phyloP scores from a whole-genome alignment of 2,888 invertebrate species.

The Eretmocerus hayati region DNA sequence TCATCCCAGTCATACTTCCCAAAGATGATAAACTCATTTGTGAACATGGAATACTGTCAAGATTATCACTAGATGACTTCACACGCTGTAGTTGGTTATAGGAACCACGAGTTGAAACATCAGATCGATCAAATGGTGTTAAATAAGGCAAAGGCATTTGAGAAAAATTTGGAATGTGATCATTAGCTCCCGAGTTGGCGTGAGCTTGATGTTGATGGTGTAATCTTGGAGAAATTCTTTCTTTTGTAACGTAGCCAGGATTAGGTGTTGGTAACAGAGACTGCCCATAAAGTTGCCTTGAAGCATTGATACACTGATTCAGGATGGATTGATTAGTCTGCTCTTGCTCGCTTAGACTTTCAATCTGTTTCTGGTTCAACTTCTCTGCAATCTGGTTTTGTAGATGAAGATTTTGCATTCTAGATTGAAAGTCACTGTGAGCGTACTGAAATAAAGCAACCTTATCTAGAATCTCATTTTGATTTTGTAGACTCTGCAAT shows the following conservation, averaged over 20 bases:
- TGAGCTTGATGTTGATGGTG: conserved; percentile 25
- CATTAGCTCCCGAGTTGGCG: conserved; percentile 24
- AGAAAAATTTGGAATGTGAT: conserved; percentile 35
- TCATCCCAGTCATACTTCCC: conserved; percentile 32
- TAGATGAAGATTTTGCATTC: conserved; percentile 36
- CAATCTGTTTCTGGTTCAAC: conserved; percentile 26
- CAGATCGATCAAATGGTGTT: conserved; percentile 39
- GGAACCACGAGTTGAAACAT: conserved; percentile 32
- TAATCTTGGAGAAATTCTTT: conserved; percentile 37
- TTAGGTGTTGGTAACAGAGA: conserved; percentile 29
- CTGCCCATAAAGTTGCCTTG: conserved; percentile 26
- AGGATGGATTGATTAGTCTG: conserved; percentile 22
- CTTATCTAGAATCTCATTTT: conserved; percentile 43
- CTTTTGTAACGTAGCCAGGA: conserved; percentile 18
- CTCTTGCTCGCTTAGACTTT: conserved; percentile 18
- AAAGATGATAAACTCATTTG: conserved; percentile 20
- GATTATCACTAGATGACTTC: conserved; percentile 24
- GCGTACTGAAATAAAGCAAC: conserved; percentile 42
- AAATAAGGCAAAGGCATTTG: conserved; percentile 40
- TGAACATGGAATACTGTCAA: conserved; percentile 26
- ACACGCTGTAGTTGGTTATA: conserved; percentile 30
- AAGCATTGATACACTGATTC: conserved; percentile 19
- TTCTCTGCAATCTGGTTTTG: conserved; percentile 37
- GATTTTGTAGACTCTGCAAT: conserved; percentile 41
- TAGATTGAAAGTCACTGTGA: conserved; percentile 38